phyloP scores from a whole-genome alignment of 2,888 invertebrate genomes.

The Drosophila cognata region DNA sequence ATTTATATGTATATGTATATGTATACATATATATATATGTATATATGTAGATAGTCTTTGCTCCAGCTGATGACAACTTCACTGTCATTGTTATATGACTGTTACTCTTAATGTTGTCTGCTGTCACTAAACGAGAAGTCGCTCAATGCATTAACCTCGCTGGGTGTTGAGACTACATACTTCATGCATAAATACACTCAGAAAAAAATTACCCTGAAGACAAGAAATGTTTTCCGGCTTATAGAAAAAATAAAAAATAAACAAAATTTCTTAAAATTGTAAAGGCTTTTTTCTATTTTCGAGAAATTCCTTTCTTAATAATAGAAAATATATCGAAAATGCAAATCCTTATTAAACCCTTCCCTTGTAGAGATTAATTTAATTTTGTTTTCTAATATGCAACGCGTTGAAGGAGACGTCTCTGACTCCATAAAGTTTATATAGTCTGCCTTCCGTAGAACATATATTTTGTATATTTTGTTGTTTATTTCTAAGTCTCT shows the following conservation, averaged over 20 bases:
- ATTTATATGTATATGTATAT: background rate
- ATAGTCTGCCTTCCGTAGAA: background rate
- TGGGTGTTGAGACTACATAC: conserved; percentile 38
- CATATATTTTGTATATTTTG: background rate
- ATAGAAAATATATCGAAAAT: background rate
- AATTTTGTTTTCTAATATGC: background rate
- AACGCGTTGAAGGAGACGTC: no score
- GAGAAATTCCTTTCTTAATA: background rate
- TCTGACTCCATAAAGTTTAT: no score
- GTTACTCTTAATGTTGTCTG: conserved; percentile 6
- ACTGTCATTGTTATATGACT: conserved; percentile 18
- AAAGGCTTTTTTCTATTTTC: no score
- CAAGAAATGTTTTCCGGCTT: background rate
- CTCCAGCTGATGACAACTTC: conserved; percentile 37
- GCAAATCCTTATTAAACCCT: background rate
- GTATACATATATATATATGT: background rate
- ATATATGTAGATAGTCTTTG: background rate
- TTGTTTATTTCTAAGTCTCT: background rate
- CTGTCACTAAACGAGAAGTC: conserved; percentile 9
- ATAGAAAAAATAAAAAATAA: background rate
- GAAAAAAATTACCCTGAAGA: background rate
- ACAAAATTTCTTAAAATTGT: no score
- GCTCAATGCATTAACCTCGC: conserved; percentile 23
- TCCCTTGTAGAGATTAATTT: no score
- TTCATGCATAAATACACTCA: background rate